Conservation (phyloP, 1,140 invertebrate genomes). For the Heterodera schachtii region DNA sequence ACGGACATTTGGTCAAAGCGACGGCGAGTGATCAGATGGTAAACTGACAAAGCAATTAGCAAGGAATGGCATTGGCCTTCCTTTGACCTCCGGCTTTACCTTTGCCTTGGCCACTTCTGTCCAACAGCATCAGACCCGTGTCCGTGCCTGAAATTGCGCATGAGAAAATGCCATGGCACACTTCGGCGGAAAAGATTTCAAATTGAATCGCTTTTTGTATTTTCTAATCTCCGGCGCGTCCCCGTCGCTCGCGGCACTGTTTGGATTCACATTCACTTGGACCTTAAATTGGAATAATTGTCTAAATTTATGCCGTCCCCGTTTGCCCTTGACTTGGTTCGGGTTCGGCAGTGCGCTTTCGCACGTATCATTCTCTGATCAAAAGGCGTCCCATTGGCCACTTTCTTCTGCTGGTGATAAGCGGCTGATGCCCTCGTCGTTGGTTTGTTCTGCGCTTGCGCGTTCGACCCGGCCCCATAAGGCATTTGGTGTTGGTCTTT, state of each 20-base stretch:
- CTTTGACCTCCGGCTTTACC: constrained; percentile 38
- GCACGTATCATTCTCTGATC: constrained; percentile 29
- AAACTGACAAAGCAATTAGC: constrained; percentile 66
- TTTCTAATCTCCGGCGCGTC: constrained; percentile 98
- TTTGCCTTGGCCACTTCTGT: constrained; percentile 97
- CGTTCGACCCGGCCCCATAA: constrained; percentile 9
- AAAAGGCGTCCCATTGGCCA: constrained; percentile 3
- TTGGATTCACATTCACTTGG: constrained; percentile 63
- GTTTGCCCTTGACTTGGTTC: constrained; percentile 72
- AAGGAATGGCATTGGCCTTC: not conserved
- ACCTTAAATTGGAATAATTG: constrained; percentile 7
- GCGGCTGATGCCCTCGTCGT: constrained; percentile 21
- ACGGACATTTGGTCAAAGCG: constrained; percentile 99
- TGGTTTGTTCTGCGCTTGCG: constrained; percentile 9
- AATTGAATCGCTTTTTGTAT: too few relatives aligned
- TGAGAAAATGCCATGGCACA: too few relatives aligned
- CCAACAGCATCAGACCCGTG: constrained; percentile 94
- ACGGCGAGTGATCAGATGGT: constrained; percentile 92
- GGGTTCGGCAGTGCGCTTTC: constrained; percentile 82
- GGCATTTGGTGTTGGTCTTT: not conserved
- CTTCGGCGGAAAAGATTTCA: not conserved
- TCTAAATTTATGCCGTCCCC: too few relatives aligned
- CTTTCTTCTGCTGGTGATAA: constrained; percentile 9
- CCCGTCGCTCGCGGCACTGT: constrained; percentile 72
- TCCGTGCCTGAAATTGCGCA: constrained; percentile 75